Base-by-base conservation (phyloP, 2,888 invertebrate species). In the Drosophila paramelanica region DNA sequence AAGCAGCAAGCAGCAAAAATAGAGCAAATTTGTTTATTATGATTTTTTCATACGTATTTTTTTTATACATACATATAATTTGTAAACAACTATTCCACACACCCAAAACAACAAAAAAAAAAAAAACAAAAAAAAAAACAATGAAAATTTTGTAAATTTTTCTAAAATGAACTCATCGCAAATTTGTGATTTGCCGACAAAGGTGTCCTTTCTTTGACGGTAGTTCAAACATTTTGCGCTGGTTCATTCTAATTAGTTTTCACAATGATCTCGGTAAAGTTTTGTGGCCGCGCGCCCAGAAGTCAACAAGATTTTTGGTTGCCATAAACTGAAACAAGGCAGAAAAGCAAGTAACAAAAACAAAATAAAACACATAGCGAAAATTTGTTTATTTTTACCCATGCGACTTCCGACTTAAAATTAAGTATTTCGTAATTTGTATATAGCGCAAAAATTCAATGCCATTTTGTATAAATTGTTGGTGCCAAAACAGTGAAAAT, bases 181-280 rank as follows among this genome's bases (percentile, higher is more conserved):
- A 61, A 52, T 38, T 36, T 53, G 55, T 17, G 41, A 56, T 46
- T 50, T 23, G 3, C 23, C 43, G 50, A 25, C 43, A 39, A 59
- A 53, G 41, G 20, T 43, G 25, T 25, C 8, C 31, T 56, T 27
- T 42, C 31, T 56, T 27, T 42, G 33, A 33, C 23, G 47, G 11
- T 27, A 27, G 41, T 38, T 43, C 4, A 41, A 8, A 20, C 6
- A 41, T 47, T 50, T 45, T 66, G 60, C 71, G 25, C 66, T 45
- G 67, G 73, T 79, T 82, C 84, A 85, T 90, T 88, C 84, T 85
- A 86, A 86, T 90, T 91, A 91, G 91, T 91, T 91, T 91, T 91
- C 91, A 91, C 89, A 85, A 90, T 91, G 91, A 91, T 91, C 91
- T 91, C 91, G 91, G 91, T 91, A 90, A 85, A 90, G 88, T 89